Evolutionary conservation across 2,797 vertebrate genomes (phyloP).

Genomic region (Gobio occitaniae): DNA sequence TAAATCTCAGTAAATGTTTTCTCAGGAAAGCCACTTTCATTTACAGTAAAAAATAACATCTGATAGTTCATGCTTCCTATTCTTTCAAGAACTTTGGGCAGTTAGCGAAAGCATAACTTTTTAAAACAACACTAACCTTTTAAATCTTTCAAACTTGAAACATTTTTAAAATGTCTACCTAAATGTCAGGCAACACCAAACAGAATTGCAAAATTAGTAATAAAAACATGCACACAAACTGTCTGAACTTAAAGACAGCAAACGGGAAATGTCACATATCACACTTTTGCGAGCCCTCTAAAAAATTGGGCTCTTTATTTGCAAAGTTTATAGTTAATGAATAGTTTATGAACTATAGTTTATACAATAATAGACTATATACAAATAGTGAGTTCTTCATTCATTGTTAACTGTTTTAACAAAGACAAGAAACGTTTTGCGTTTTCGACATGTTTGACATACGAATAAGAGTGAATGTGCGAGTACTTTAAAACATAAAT

Average conservation of each 20-base stretch:
- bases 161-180: neutral
- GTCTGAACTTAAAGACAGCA: neutral
- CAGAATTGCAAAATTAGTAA: neutral
- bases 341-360: no score
- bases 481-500: no score
- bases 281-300: neutral
- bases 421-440: no score
- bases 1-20: constrained; percentile 10
- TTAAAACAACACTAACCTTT: neutral
- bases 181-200: neutral
- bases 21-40: neutral
- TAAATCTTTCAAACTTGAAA: neutral
- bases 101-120: neutral
- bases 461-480: no score
- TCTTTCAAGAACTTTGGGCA: neutral
- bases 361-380: no score
- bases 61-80: neutral
- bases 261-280: neutral
- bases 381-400: no score
- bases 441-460: no score
- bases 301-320: neutral
- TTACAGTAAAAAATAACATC: constrained; percentile 6
- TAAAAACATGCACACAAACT: neutral
- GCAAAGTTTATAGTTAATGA: no score
- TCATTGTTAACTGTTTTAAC: no score